Evolutionary conservation across 2,797 vertebrate species (phyloP).

Genomic region (Pantherophis vulpinus): DNA sequence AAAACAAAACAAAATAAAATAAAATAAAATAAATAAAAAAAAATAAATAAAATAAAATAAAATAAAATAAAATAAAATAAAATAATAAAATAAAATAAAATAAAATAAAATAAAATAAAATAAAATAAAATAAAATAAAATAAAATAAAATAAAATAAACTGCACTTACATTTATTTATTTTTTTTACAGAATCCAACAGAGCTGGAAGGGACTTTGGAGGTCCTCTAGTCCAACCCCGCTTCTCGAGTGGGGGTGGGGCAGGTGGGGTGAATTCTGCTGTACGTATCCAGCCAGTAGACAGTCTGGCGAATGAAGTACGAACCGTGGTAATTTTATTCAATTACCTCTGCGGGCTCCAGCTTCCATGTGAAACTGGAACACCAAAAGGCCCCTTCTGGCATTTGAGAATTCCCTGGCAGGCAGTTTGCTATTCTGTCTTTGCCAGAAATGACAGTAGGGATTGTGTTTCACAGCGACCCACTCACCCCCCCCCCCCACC

Average conservation of each 20-base stretch:
- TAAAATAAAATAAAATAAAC: too few relatives aligned
- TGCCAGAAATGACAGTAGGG: neutral
- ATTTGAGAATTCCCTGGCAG: neutral
- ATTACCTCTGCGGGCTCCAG: neutral
- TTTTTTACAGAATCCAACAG: neutral
- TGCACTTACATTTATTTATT: neutral
- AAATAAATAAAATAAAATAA: too few relatives aligned
- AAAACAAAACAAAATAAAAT: too few relatives aligned
- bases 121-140: too few relatives aligned
- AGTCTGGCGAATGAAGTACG: neutral
- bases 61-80: too few relatives aligned
- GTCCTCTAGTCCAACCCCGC: neutral
- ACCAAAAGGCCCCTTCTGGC: neutral
- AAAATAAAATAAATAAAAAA: too few relatives aligned
- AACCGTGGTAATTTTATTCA: neutral
- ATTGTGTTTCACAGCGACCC: neutral
- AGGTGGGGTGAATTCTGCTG: neutral
- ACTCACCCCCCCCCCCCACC: accelerated
- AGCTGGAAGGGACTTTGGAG: neutral
- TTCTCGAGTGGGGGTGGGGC: accelerated
- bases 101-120: too few relatives aligned
- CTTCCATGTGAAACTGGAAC: neutral
- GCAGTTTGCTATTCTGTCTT: neutral
- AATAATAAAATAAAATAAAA: too few relatives aligned
- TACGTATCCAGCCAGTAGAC: neutral